Percentiles rank a stretch among this genome's conserved stretches.
Conservation (phyloP, 2,888 invertebrate species). For the Dasypolia templi region DNA sequence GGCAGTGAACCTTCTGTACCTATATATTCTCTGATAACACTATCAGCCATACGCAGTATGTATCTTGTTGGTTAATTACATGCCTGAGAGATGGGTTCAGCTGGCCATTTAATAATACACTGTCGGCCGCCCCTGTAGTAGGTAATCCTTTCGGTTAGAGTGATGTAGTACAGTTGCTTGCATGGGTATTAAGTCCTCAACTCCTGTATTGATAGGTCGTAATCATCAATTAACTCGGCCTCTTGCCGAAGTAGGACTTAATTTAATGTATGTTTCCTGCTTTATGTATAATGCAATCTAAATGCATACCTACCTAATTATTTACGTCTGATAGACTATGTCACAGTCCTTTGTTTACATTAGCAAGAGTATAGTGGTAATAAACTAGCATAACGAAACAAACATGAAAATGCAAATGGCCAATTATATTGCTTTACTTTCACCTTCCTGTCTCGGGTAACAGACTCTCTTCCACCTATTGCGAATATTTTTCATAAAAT, state of each 20-base stretch:
- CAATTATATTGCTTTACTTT: conserved; percentile 2
- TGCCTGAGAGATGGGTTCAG: conserved; percentile 16
- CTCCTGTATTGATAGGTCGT: conserved; percentile 2
- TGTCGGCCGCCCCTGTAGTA: conserved; percentile 27
- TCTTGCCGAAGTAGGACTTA: background rate
- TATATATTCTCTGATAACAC: background rate
- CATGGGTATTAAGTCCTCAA: background rate
- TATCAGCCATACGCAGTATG: conserved; percentile 11
- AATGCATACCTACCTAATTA: background rate
- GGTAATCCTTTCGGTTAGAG: conserved; percentile 30
- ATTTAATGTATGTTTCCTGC: background rate
- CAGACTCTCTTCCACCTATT: background rate
- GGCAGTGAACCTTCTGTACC: conserved; percentile 2
- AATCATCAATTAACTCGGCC: conserved; percentile 13
- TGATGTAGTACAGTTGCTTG: conserved; percentile 26
- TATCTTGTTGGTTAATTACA: conserved; percentile 49
- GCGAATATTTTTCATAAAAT: conserved; percentile 3
- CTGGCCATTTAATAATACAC: conserved; percentile 39
- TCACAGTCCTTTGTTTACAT: background rate
- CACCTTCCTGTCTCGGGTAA: background rate
- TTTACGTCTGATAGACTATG: background rate
- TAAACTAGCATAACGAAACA: background rate
- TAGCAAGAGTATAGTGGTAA: background rate
- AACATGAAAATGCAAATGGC: background rate
- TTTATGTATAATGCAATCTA: background rate